These are phyloP conservation scores for Daktulosphaira vitifoliae DNA, from an alignment of 1,140 invertebrate species.

Conservation along the genomic window DNA sequence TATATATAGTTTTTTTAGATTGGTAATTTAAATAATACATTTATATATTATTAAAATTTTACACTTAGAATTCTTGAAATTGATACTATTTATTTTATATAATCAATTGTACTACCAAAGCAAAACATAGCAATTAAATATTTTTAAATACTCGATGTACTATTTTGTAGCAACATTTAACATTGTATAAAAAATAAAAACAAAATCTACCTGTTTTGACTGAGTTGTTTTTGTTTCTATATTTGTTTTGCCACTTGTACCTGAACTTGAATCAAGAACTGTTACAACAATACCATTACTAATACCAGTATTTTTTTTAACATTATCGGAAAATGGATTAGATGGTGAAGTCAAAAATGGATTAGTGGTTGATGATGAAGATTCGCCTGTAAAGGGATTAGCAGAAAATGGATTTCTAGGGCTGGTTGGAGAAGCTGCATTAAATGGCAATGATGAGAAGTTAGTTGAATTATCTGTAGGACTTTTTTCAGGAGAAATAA, in stretches of 20 bases:
- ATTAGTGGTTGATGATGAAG: slow-evolving; percentile 39
- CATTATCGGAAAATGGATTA: slow-evolving; percentile 46
- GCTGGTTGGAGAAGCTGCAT: slow-evolving; percentile 29
- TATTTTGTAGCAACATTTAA: too few relatives aligned
- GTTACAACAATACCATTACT: slow-evolving; percentile 44
- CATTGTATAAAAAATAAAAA: background rate
- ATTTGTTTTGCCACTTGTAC: background rate
- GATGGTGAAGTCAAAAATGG: slow-evolving; percentile 48
- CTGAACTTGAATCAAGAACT: slow-evolving; percentile 37
- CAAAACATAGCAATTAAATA: too few relatives aligned
- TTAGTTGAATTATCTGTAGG: slow-evolving; percentile 36
- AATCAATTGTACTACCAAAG: too few relatives aligned
- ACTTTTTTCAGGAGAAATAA: slow-evolving; percentile 39
- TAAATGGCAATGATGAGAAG: slow-evolving; percentile 36
- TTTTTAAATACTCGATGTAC: too few relatives aligned
- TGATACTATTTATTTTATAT: too few relatives aligned
- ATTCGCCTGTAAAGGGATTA: slow-evolving; percentile 36
- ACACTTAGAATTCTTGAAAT: too few relatives aligned
- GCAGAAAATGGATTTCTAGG: slow-evolving; percentile 36
- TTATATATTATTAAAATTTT: too few relatives aligned
- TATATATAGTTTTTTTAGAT: too few relatives aligned
- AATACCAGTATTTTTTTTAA: slow-evolving; percentile 41
- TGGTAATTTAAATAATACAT: too few relatives aligned
- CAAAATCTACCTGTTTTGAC: slow-evolving; percentile 6
- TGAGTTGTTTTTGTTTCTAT: slow-evolving; percentile 6